A percentile compares a stretch with the other conserved stretches of the same genome.
These are phyloP conservation scores for Ditylenchus dipsaci DNA, from an alignment of 1,140 invertebrate species.

Conservation along the genomic window DNA sequence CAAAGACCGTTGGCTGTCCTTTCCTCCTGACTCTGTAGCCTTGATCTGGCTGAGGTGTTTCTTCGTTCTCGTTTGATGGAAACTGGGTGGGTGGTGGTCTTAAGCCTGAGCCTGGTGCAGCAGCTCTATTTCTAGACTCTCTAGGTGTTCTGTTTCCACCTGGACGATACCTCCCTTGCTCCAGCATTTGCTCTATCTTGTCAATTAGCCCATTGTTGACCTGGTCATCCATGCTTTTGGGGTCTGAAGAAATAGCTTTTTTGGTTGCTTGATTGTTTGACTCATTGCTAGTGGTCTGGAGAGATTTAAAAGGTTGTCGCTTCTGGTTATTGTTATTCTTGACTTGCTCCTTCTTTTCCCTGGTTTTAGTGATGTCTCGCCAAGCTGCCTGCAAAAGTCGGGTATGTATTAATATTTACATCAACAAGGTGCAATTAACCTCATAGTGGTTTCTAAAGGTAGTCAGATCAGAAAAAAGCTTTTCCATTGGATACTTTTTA, in stretches of 20 bases:
- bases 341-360: slow-evolving; percentile 4
- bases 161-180: slow-evolving; percentile 16
- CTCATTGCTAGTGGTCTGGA: slow-evolving; percentile 5
- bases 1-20: slow-evolving; percentile 31
- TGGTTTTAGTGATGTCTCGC: slow-evolving; percentile 13
- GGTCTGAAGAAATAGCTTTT: background rate
- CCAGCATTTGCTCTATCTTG: slow-evolving; percentile 33
- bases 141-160: slow-evolving; percentile 8
- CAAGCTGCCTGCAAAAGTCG: slow-evolving; percentile 20
- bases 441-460: slow-evolving; percentile 30
- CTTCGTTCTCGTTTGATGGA: slow-evolving; percentile 3
- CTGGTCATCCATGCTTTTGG: slow-evolving; percentile 1
- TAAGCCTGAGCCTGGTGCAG: background rate
- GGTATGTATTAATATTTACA: slow-evolving; percentile 10
- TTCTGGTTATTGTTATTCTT: slow-evolving; percentile 17
- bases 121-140: slow-evolving; percentile 3
- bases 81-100: too few species aligned
- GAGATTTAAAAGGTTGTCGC: slow-evolving; percentile 20
- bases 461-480: slow-evolving; percentile 30
- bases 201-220: slow-evolving; percentile 22
- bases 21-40: slow-evolving; percentile 17
- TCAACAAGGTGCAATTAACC: slow-evolving; percentile 23
- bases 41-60: background rate
- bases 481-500: slow-evolving; percentile 43
- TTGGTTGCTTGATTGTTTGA: slow-evolving; percentile 20